phyloP scores from a whole-genome alignment of 2,113 vertebrate genomes.

The Amphilophus citrinellus region DNA sequence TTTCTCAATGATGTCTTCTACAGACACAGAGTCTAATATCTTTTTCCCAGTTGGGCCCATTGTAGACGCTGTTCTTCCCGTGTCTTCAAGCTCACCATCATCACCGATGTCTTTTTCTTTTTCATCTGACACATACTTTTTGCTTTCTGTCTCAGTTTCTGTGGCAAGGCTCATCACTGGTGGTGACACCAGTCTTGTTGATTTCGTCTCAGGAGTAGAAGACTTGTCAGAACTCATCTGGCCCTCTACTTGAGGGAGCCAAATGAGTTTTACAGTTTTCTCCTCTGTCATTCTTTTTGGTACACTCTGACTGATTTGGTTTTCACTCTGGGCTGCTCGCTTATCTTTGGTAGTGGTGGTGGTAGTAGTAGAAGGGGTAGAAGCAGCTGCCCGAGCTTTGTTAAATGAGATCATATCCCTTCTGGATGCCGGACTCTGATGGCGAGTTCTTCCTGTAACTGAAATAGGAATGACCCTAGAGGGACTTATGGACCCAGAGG shows the following conservation, averaged over 20 bases:
- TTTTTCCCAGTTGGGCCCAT: constrained; percentile 60
- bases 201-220: constrained; percentile 55
- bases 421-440: constrained; percentile 75
- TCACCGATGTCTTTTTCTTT: constrained; percentile 44
- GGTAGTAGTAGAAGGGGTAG: constrained; percentile 34
- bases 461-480: constrained; percentile 72
- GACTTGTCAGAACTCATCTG: constrained; percentile 37
- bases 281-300: constrained; percentile 71
- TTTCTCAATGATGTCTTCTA: constrained; percentile 89
- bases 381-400: constrained; percentile 76
- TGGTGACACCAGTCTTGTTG: constrained; percentile 64
- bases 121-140: constrained; percentile 57
- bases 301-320: constrained; percentile 52
- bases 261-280: constrained; percentile 67
- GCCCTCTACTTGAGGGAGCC: constrained; percentile 47
- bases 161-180: constrained; percentile 46
- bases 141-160: constrained; percentile 59
- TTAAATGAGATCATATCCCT: constrained; percentile 80
- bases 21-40: constrained; percentile 71
- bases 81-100: constrained; percentile 46
- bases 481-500: constrained; percentile 63
- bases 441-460: constrained; percentile 60
- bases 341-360: constrained; percentile 47
- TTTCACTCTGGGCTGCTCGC: constrained; percentile 25
- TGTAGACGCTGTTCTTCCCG: constrained; percentile 3